phyloP scores from a whole-genome alignment of 2,797 vertebrate genomes.

The Carcharodon carcharias region DNA sequence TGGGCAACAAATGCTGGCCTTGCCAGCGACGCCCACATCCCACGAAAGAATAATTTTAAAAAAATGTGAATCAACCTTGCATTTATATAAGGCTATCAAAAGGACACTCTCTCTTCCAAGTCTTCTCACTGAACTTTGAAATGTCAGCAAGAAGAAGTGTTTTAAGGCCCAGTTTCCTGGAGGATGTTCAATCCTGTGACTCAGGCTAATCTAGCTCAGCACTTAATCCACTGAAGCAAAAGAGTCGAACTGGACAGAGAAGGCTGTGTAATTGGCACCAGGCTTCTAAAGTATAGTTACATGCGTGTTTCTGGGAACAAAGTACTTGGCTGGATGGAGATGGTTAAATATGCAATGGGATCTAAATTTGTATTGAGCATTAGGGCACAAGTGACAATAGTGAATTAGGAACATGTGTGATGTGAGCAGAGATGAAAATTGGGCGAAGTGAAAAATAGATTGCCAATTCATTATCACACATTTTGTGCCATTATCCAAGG shows the following conservation, averaged over 20 bases:
- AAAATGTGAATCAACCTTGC: not conserved
- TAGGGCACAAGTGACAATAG: not conserved
- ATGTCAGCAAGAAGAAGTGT: not conserved
- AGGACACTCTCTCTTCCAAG: not conserved
- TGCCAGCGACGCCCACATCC: no score
- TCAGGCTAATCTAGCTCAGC: not conserved
- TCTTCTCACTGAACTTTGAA: not conserved
- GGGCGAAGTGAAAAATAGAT: not conserved
- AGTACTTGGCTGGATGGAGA: not conserved
- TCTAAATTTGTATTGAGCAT: not conserved
- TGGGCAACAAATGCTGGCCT: no score
- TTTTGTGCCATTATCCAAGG: not conserved
- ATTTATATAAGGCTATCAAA: not conserved
- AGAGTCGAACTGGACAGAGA: not conserved
- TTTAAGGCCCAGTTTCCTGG: not conserved
- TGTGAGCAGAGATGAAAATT: not conserved
- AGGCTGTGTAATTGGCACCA: not conserved
- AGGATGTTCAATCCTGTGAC: not conserved
- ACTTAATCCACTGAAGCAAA: not conserved
- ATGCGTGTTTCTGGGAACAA: not conserved
- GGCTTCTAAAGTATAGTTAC: not conserved
- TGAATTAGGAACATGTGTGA: not conserved
- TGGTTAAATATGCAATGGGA: not conserved
- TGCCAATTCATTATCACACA: not conserved
- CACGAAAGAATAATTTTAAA: no score